Evolutionary conservation across 2,113 vertebrate species (phyloP).

Genomic region (Crotalus helleri): DNA sequence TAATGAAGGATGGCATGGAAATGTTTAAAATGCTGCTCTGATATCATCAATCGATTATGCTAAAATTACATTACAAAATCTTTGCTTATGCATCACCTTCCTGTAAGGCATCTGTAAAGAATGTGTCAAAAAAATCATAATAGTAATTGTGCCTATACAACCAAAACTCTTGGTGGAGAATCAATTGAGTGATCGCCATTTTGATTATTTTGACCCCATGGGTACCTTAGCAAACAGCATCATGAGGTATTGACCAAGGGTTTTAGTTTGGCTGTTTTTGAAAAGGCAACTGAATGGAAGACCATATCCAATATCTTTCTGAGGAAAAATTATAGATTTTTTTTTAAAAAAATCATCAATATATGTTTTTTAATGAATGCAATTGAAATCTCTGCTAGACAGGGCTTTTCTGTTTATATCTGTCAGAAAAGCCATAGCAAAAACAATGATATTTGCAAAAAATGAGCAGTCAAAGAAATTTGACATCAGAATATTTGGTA

Average conservation of each 20-base stretch:
- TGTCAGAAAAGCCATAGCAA: neutral
- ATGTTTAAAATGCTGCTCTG: neutral
- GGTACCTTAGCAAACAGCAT: neutral
- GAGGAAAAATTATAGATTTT: neutral
- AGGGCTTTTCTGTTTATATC: neutral
- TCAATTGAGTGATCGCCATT: neutral
- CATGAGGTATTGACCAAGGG: neutral
- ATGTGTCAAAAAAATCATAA: neutral
- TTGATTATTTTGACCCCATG: neutral
- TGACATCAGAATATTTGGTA: neutral
- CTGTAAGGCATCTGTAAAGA: neutral
- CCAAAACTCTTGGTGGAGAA: neutral
- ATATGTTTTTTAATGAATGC: neutral
- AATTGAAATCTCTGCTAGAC: neutral
- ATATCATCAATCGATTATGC: neutral
- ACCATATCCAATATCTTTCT: neutral
- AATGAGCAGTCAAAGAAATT: neutral
- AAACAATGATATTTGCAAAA: neutral
- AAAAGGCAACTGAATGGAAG: neutral
- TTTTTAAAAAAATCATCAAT: neutral
- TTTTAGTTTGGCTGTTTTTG: neutral
- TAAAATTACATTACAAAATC: neutral
- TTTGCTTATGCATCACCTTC: neutral
- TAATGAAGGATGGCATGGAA: neutral
- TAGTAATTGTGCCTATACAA: neutral